phyloP scores from a whole-genome alignment of 2,888 invertebrate species.

The Dromius quadrimaculatus region DNA sequence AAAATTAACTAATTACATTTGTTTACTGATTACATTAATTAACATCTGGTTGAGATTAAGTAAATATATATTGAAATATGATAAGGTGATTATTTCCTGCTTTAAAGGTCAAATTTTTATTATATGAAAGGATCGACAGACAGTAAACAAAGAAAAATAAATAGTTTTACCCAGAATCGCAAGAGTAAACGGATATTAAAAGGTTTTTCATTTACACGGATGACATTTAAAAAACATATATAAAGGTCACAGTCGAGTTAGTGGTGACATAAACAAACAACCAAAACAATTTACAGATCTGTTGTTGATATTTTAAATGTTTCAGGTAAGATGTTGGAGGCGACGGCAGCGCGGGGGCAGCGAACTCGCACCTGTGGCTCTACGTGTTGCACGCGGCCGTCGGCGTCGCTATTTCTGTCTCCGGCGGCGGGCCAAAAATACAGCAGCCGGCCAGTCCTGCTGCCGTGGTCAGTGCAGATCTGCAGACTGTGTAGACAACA shows the following conservation, averaged over 20 bases:
- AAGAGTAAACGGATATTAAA: constrained; percentile 11
- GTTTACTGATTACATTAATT: constrained; percentile 9
- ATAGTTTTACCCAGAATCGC: constrained; percentile 11
- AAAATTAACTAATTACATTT: constrained; percentile 11
- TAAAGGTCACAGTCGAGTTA: constrained; percentile 21
- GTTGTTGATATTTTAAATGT: constrained; percentile 20
- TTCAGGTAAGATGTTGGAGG: constrained; percentile 2
- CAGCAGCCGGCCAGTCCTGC: constrained; percentile 33
- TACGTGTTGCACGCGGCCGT: constrained; percentile 46
- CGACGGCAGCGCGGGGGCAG: constrained; percentile 26
- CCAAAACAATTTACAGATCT: background rate
- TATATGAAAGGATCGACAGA: background rate
- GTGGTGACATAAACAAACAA: constrained; percentile 27
- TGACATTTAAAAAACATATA: constrained; percentile 33
- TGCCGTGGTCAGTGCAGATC: constrained; percentile 32
- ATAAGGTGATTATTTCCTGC: background rate
- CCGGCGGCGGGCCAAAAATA: constrained; percentile 48
- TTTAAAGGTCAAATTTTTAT: constrained; percentile 10
- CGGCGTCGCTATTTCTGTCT: constrained; percentile 43
- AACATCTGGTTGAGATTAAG: background rate
- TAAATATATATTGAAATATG: background rate
- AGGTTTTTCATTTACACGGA: constrained; percentile 30
- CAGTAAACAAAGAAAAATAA: constrained; percentile 29
- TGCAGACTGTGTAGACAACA: constrained; percentile 54
- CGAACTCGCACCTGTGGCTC: constrained; percentile 48